Evolutionary conservation across 2,113 vertebrate genomes (phyloP).

Genomic region (Ophthalmolycus amberensis): DNA sequence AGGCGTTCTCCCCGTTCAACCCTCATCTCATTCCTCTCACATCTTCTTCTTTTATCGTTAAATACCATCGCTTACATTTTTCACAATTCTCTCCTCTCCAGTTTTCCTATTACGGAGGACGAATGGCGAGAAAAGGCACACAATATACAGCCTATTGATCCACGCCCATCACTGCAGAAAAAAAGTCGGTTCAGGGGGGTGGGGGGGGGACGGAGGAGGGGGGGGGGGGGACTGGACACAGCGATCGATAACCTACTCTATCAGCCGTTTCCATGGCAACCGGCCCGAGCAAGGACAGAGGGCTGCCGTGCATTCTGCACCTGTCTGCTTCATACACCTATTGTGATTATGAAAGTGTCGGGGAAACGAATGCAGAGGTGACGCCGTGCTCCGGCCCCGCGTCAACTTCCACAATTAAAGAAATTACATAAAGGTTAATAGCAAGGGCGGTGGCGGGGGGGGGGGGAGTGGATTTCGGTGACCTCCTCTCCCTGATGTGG

Average conservation of each 20-base stretch:
- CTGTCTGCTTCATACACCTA: slow-evolving; percentile 80
- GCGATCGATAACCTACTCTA: slow-evolving; percentile 89
- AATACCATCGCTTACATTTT: slow-evolving; percentile 71
- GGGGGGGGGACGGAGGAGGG: slow-evolving; percentile 46
- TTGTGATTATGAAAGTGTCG: slow-evolving; percentile 82
- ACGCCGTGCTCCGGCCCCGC: slow-evolving; percentile 37
- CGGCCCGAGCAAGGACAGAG: slow-evolving; percentile 83
- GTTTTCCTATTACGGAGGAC: slow-evolving; percentile 78
- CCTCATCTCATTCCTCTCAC: not conserved
- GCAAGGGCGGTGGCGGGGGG: not conserved
- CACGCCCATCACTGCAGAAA: slow-evolving; percentile 86
- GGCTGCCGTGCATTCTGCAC: slow-evolving; percentile 84
- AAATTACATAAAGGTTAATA: slow-evolving; percentile 75
- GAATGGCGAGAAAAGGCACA: slow-evolving; percentile 82
- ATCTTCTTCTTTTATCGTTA: slow-evolving; percentile 27
- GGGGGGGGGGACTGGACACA: slow-evolving; percentile 82
- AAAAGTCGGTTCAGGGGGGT: slow-evolving; percentile 83
- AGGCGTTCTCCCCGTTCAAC: slow-evolving; percentile 8
- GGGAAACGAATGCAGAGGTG: slow-evolving; percentile 73
- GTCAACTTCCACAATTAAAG: slow-evolving; percentile 73
- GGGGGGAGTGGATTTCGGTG: slow-evolving; percentile 37
- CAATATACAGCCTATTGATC: slow-evolving; percentile 88
- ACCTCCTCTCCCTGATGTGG: slow-evolving; percentile 51
- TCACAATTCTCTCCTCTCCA: slow-evolving; percentile 55
- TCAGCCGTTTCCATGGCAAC: slow-evolving; percentile 90